These are phyloP conservation scores for Drosophila subobscura DNA, from an alignment of 1,140 invertebrate genomes.

Conservation along the genomic window DNA sequence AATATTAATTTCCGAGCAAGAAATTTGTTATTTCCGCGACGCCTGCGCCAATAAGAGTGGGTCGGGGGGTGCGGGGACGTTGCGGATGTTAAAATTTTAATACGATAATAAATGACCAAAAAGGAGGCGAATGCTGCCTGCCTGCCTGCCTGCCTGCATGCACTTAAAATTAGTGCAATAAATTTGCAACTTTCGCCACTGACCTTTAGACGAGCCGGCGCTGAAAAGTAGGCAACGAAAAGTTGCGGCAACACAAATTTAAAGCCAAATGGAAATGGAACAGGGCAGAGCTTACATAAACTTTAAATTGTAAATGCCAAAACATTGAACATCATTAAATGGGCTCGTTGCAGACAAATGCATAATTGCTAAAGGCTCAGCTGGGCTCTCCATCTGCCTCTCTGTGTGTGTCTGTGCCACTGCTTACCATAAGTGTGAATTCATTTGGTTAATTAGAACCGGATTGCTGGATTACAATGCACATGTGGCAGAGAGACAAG, in stretches of 20 bases:
- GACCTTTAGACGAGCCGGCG: conserved; percentile 40
- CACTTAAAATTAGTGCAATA: conserved; percentile 56
- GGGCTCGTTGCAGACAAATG: conserved; percentile 26
- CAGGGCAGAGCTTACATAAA: conserved; percentile 1
- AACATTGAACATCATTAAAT: conserved; percentile 54
- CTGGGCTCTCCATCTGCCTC: conserved; percentile 1
- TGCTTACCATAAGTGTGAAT: conserved; percentile 71
- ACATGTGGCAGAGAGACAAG: background rate
- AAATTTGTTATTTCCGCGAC: conserved; percentile 80
- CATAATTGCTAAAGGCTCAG: conserved; percentile 49
- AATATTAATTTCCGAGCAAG: conserved; percentile 81
- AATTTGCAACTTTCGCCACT: conserved; percentile 61
- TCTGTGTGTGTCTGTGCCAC: conserved; percentile 12
- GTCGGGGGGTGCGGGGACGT: conserved; percentile 1
- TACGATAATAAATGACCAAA: conserved; percentile 72
- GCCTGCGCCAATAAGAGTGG: conserved; percentile 50
- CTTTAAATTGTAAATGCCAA: conserved; percentile 21
- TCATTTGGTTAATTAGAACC: conserved; percentile 77
- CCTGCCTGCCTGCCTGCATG: conserved; percentile 24
- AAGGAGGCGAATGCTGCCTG: conserved; percentile 4
- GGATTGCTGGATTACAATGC: conserved; percentile 64
- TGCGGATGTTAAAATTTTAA: conserved; percentile 61
- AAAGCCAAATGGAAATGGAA: conserved; percentile 31
- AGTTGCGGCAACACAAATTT: conserved; percentile 40
- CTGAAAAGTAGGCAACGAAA: conserved; percentile 36